Base-by-base conservation (phyloP, 2,797 vertebrate genomes). In the Rallus crepitans region DNA sequence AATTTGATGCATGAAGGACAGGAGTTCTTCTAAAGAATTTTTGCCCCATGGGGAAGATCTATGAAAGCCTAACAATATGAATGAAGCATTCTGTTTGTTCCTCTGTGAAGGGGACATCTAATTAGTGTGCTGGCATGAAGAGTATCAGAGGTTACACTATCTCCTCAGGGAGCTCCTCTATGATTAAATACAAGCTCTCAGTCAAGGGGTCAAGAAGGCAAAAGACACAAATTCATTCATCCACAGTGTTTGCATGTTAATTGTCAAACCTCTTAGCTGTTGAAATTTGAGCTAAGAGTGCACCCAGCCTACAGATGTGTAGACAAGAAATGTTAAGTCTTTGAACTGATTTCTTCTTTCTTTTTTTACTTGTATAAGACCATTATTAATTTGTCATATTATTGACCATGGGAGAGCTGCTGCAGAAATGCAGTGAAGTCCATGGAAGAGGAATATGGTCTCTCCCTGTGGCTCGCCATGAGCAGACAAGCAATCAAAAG, bases 101-200 rank as follows among this genome's bases (percentile, higher is more conserved):
- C 33, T 69, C 45, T 91, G 40, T 73, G 72, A 94, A 81, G 47
- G 61, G 60, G 86, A 82, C 50, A 89, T 72, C 61, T 95, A 92
- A 97, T 97, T 93, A 95, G 30, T 48, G 60, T 50, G 82, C 73
- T 84, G 86, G 27, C 82, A 37, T 15, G 5, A 89, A 71, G 59
- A 90, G 42, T 71, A 77, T 78, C 82, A 77, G 80, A 92, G 81
- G 84, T 95, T 93, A 78, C 65, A 28, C 33, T 53, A 4, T 71
- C 47, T 96, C 91, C 89, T 87, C 60, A 56, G 93, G 81, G 86
- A 85, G 55, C 48, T 82, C 78, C 53, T 83, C 82, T 82, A 5
- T 92, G 90, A 93, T 95, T 90, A 90, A 90, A 91, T 79, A 93
- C 76, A 78, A 69, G 33, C 53, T 88, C 61, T 82, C 83, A 83